Evolutionary conservation across 2,113 vertebrate species (phyloP).

Genomic region (Himantopus leucocephalus): DNA sequence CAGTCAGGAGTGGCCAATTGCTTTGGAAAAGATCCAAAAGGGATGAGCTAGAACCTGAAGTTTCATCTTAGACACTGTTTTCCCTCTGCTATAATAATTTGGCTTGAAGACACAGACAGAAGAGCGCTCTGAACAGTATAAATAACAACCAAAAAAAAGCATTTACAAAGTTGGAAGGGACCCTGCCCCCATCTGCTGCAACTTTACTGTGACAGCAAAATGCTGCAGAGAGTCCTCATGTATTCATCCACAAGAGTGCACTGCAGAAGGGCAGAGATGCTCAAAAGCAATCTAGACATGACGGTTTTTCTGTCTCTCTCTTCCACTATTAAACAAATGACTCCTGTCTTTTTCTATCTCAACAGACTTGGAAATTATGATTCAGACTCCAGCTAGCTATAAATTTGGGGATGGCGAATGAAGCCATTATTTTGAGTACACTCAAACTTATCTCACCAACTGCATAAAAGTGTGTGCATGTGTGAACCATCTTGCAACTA

Average conservation of each 20-base stretch:
- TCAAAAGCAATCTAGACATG: not conserved
- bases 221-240: not conserved
- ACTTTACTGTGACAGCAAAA: not conserved
- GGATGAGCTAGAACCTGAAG: not conserved
- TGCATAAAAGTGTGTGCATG: not conserved
- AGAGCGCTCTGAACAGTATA: not conserved
- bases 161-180: not conserved
- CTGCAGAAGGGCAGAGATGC: not conserved
- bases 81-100: not conserved
- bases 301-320: not conserved
- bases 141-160: not conserved
- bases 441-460: not conserved
- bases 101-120: not conserved
- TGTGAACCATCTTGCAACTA: not conserved
- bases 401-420: not conserved
- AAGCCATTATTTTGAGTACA: not conserved
- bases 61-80: not conserved
- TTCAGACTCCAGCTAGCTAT: not conserved
- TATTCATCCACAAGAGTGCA: not conserved
- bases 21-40: not conserved
- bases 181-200: not conserved
- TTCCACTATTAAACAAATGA: not conserved
- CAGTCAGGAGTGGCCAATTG: not conserved
- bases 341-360: not conserved
- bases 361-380: not conserved